phyloP scores from a whole-genome alignment of 2,113 vertebrate species.

The Epinephelus lanceolatus region DNA sequence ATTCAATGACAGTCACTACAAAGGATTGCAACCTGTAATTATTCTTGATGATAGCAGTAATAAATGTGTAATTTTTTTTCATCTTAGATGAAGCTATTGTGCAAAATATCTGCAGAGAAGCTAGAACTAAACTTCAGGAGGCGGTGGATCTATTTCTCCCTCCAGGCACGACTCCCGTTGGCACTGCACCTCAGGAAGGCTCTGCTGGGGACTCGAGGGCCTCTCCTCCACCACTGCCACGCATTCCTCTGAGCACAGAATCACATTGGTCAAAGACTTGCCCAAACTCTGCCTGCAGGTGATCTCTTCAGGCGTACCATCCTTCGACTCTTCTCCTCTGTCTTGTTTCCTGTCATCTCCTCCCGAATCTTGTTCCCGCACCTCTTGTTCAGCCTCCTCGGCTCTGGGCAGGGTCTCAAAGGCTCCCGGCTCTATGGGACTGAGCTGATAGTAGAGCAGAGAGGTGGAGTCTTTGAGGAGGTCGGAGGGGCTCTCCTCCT shows the following conservation, averaged over 20 bases:
- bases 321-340: slow-evolving; percentile 40
- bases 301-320: slow-evolving; percentile 47
- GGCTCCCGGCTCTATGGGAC: slow-evolving; percentile 79
- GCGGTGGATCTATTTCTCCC: slow-evolving; percentile 68
- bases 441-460: slow-evolving; percentile 90
- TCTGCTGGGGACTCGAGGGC: slow-evolving; percentile 45
- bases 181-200: slow-evolving; percentile 45
- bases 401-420: slow-evolving; percentile 72
- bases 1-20: slow-evolving; percentile 49
- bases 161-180: slow-evolving; percentile 62
- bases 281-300: slow-evolving; percentile 55
- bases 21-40: slow-evolving; percentile 61
- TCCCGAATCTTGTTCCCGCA: slow-evolving; percentile 19
- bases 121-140: slow-evolving; percentile 77
- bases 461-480: slow-evolving; percentile 86
- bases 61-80: slow-evolving; percentile 67
- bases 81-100: slow-evolving; percentile 83
- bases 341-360: slow-evolving; percentile 42
- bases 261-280: slow-evolving; percentile 51
- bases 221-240: slow-evolving; percentile 30
- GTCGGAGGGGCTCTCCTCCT: slow-evolving; percentile 78
- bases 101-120: slow-evolving; percentile 86
- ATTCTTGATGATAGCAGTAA: slow-evolving; percentile 61
- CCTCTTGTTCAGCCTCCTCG: slow-evolving; percentile 52
- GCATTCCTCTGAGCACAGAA: slow-evolving; percentile 54